Conservation (phyloP, 2,797 vertebrate species). For the Labroides dimidiatus region DNA sequence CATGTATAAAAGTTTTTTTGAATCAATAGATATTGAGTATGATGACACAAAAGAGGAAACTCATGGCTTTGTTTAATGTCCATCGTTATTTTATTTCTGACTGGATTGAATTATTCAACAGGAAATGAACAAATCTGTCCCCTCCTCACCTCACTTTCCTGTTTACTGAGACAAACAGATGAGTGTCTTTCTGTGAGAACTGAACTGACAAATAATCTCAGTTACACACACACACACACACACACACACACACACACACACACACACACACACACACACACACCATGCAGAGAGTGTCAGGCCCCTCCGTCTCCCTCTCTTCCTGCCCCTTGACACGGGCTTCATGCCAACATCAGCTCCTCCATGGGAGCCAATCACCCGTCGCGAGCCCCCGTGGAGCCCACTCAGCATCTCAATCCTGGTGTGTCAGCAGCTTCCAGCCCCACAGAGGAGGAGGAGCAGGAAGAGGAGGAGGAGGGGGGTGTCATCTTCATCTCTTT, state of each 20-base stretch:
- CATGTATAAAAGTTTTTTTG: too few relatives aligned
- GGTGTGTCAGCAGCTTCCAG: slow-evolving; percentile 64
- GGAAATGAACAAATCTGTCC: too few relatives aligned
- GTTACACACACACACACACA: neutral
- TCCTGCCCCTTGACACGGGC: slow-evolving; percentile 42
- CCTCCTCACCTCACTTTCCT: too few relatives aligned
- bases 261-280: slow-evolving; percentile 1
- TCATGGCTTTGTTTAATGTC: too few relatives aligned
- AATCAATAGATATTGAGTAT: too few relatives aligned
- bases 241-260: neutral
- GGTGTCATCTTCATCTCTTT: slow-evolving; percentile 40
- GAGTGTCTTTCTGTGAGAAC: neutral
- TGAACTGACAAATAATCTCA: neutral
- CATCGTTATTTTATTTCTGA: too few relatives aligned
- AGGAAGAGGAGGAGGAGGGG: slow-evolving; percentile 19
- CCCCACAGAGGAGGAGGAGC: slow-evolving; percentile 16
- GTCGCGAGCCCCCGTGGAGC: slow-evolving; percentile 39
- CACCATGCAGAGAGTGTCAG: neutral
- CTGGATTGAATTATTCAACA: too few relatives aligned
- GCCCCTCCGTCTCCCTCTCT: slow-evolving; percentile 9
- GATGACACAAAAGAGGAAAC: too few relatives aligned
- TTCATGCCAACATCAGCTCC: slow-evolving; percentile 50
- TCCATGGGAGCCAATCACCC: slow-evolving; percentile 57
- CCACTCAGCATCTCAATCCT: slow-evolving; percentile 56
- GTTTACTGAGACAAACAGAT: too few relatives aligned